Conservation (phyloP, 1,140 invertebrate species). For the Papilio aristodemus region DNA sequence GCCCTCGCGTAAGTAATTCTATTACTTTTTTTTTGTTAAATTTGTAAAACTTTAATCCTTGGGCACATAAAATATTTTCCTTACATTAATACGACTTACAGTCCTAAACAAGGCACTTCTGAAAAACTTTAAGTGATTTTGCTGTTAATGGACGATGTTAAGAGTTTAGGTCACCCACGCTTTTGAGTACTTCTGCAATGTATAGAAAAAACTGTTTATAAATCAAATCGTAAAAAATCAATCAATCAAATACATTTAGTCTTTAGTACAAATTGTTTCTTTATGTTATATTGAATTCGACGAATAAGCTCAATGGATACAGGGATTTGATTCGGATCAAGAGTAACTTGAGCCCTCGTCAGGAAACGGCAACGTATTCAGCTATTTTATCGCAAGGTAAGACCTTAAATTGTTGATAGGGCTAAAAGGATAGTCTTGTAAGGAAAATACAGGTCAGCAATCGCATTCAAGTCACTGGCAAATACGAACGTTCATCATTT, state of each 20-base stretch:
- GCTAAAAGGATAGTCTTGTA: conserved; percentile 31
- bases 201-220: not conserved
- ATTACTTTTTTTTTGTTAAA: no score
- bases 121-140: not conserved
- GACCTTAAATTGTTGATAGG: conserved; percentile 32
- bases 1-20: no score
- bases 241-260: conserved; percentile 21
- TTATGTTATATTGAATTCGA: conserved; percentile 7
- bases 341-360: conserved; percentile 27
- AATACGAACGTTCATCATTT: conserved; percentile 14
- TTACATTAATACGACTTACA: no score
- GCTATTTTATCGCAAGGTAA: conserved; percentile 29
- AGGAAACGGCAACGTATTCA: conserved; percentile 26
- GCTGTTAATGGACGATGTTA: not conserved
- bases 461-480: conserved; percentile 22
- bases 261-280: conserved; percentile 22
- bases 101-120: no score
- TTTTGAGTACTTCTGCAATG: no score
- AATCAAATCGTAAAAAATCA: not conserved
- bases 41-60: no score
- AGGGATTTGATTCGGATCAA: conserved; percentile 16
- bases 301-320: conserved; percentile 22
- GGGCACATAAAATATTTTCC: no score
- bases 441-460: conserved; percentile 31
- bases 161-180: not conserved